These are phyloP conservation scores for Elachura formosa DNA, from an alignment of 2,113 vertebrate species.

Conservation along the genomic window DNA sequence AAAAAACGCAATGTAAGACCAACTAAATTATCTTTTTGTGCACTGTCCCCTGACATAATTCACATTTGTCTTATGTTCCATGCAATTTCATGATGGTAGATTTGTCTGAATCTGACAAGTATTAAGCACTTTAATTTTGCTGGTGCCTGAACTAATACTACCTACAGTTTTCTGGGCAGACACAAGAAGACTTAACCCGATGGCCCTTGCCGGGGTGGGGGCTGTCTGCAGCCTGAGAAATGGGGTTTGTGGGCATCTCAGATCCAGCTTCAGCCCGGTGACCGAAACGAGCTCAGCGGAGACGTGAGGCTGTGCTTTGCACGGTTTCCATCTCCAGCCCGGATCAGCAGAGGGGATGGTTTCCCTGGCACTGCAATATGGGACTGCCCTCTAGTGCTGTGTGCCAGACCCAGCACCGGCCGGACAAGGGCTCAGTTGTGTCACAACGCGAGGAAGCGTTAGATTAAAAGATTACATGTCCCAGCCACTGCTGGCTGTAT, in stretches of 20 bases:
- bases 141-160: neutral
- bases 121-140: neutral
- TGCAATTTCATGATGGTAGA: neutral
- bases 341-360: neutral
- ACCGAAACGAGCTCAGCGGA: neutral
- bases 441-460: accelerated
- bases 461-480: neutral
- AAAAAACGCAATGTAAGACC: neutral
- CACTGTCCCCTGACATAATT: neutral
- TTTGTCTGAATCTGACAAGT: neutral
- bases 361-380: neutral
- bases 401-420: neutral
- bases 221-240: neutral
- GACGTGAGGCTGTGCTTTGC: neutral
- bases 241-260: neutral
- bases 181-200: neutral
- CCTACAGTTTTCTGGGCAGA: neutral
- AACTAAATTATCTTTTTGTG: neutral
- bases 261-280: neutral
- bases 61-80: neutral
- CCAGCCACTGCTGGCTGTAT: neutral
- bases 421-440: accelerated
- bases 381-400: slow-evolving; percentile 57
- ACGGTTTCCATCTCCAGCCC: neutral
- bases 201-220: neutral